A percentile compares a stretch with the other conserved stretches of the same genome.
These are phyloP conservation scores for Agrochola lychnidis DNA, from an alignment of 2,888 invertebrate genomes.

Conservation along the genomic window DNA sequence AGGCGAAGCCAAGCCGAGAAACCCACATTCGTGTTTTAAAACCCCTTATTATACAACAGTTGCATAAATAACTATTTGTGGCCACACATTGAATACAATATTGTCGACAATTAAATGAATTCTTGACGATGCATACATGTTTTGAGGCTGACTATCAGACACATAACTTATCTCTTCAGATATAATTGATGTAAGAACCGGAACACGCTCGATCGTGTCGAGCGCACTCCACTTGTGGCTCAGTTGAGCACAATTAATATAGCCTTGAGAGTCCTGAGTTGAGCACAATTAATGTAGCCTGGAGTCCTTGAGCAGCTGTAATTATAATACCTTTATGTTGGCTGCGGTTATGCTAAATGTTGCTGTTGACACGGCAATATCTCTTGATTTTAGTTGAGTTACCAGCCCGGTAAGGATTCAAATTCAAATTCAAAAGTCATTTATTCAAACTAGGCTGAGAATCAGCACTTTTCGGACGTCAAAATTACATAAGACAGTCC, in stretches of 20 bases:
- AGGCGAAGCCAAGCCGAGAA: no score
- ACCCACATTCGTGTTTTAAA: no score
- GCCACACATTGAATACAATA: no score
- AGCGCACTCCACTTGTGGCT: conserved; percentile 41
- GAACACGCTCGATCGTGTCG: conserved; percentile 32
- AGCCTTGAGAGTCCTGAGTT: conserved; percentile 7
- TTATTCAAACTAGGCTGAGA: no score
- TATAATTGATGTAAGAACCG: conserved; percentile 21
- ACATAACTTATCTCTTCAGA: conserved; percentile 17
- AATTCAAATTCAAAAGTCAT: no score
- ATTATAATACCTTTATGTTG: conserved; percentile 16
- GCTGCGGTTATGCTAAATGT: neutral
- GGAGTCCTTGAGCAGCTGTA: conserved; percentile 11
- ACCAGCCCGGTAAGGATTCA: no score
- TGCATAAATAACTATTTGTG: no score
- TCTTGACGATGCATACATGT: no score
- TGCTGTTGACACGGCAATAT: neutral
- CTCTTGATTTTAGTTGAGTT: neutral
- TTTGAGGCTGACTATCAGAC: neutral
- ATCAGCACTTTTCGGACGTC: no score
- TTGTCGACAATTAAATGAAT: no score
- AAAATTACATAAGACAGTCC: no score
- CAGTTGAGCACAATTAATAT: conserved; percentile 47
- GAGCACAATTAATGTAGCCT: conserved; percentile 47
- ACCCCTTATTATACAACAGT: no score